phyloP scores from a whole-genome alignment of 2,888 invertebrate genomes.

The Acleris literana region DNA sequence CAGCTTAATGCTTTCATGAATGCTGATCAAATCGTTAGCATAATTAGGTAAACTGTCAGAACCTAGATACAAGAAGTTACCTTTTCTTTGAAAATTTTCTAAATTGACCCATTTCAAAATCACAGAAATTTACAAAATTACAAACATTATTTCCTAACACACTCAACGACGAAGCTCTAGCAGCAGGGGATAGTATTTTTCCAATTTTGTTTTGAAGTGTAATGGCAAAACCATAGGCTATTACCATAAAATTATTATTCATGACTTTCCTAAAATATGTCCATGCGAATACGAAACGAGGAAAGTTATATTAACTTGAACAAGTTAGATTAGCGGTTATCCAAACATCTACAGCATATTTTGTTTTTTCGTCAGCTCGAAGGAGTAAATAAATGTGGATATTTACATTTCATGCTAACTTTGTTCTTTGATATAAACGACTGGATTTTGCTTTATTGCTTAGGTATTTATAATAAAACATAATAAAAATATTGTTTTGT shows the following conservation, averaged over 20 bases:
- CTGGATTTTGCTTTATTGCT: no score
- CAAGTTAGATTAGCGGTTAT: constrained; percentile 70
- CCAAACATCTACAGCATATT: constrained; percentile 54
- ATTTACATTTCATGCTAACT: not conserved
- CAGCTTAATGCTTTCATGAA: no score
- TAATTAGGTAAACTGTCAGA: no score
- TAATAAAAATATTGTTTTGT: no score
- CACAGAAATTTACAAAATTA: not conserved
- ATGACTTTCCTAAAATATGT: constrained; percentile 64
- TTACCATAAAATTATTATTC: constrained; percentile 58
- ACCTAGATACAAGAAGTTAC: no score
- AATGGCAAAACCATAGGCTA: constrained; percentile 42
- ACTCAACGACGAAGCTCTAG: not conserved
- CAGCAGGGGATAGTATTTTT: constrained; percentile 21
- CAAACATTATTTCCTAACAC: not conserved
- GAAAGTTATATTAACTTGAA: constrained; percentile 72
- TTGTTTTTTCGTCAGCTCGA: constrained; percentile 42
- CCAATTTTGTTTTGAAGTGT: constrained; percentile 44
- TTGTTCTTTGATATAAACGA: not conserved
- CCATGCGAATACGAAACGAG: constrained; percentile 64
- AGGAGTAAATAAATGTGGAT: constrained; percentile 17
- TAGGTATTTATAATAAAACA: no score
- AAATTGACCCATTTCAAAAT: no score
- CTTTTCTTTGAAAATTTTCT: no score
- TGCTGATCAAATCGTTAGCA: no score